phyloP scores from a whole-genome alignment of 2,888 invertebrate genomes.

The Heliothis peltigera region DNA sequence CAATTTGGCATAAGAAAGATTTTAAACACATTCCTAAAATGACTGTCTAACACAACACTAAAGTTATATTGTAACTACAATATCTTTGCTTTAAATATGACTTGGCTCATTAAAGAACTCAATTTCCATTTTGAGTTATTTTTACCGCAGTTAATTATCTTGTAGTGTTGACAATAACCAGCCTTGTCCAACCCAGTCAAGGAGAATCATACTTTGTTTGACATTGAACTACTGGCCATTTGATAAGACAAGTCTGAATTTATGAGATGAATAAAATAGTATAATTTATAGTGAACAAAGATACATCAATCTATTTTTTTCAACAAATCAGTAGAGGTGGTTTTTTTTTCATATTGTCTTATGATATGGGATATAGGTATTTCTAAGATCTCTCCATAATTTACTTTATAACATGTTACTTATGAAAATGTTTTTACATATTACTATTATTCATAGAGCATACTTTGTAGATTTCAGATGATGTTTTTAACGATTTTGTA shows the following conservation, averaged over 20 bases:
- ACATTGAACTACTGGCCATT: slow-evolving; percentile 69
- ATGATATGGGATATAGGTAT: slow-evolving; percentile 33
- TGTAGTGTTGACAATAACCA: slow-evolving; percentile 48
- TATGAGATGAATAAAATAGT: slow-evolving; percentile 25
- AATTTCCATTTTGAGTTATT: slow-evolving; percentile 41
- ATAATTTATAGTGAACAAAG: slow-evolving; percentile 19
- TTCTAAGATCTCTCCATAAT: slow-evolving; percentile 40
- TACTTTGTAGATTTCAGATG: too few species aligned
- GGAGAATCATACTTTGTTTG: slow-evolving; percentile 61
- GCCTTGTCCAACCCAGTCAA: slow-evolving; percentile 66
- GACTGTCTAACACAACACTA: neutral
- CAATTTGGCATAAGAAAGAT: slow-evolving; percentile 9
- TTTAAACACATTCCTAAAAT: slow-evolving; percentile 2
- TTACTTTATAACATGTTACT: slow-evolving; percentile 8
- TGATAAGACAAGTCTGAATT: slow-evolving; percentile 50
- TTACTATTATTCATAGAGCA: neutral
- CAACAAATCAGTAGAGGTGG: slow-evolving; percentile 37
- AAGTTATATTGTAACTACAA: slow-evolving; percentile 21
- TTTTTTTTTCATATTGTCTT: slow-evolving; percentile 35
- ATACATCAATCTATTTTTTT: slow-evolving; percentile 28
- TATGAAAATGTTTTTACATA: slow-evolving; percentile 18
- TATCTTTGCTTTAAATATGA: slow-evolving; percentile 36
- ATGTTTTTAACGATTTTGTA: too few species aligned
- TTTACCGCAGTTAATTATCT: slow-evolving; percentile 41
- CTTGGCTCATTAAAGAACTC: slow-evolving; percentile 27